Base-by-base conservation (phyloP, 2,113 vertebrate genomes). In the Monopterus albus region DNA sequence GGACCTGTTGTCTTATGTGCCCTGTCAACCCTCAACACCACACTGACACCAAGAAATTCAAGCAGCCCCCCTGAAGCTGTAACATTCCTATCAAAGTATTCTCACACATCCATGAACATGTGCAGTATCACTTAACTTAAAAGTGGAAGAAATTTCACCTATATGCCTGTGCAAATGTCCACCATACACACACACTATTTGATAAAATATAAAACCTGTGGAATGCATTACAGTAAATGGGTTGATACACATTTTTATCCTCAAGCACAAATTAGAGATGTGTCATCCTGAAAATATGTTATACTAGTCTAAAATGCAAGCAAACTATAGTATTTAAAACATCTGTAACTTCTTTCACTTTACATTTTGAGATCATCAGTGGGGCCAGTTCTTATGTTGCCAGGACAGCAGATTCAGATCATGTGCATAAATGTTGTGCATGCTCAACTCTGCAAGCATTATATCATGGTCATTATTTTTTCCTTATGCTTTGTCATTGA, bases 1-100 rank as follows among this genome's bases (percentile, higher is more conserved):
- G 73, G 64, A 87, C 78, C 74, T 51, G 61, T 73, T 72, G 50
- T 63, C 64, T 62, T 42, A 46, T 2, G 10, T 66, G 77, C 39
- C 57, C 79, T 64, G 71, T 73, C 40, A 42, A 72, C 57, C 56
- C 46, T 56, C 39, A 50, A 39, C 69, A 65, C 36, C 18, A 23
- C 21, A 36, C 56, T 51, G 21, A 18, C 40, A 26, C 52, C 28
- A 49, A 51, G 26, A 55, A 62, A 58, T 43, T 58, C 25, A 31
- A 6, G 50, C 33, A 29, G 39, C 11, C 15, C 23, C 40, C 20
- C 18, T 12, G 33, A 5, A 39, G 35, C 12, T 2, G 4, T 7
- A 23, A n/a, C n/a, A n/a, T n/a, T n/a, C n/a, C n/a, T n/a, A n/a
- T n/a, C n/a, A n/a, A n/a, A n/a, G n/a, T n/a, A n/a, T n/a, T n/a